These are phyloP conservation scores for Cephalopterus ornatus DNA, from an alignment of 2,113 vertebrate genomes.

Conservation along the genomic window DNA sequence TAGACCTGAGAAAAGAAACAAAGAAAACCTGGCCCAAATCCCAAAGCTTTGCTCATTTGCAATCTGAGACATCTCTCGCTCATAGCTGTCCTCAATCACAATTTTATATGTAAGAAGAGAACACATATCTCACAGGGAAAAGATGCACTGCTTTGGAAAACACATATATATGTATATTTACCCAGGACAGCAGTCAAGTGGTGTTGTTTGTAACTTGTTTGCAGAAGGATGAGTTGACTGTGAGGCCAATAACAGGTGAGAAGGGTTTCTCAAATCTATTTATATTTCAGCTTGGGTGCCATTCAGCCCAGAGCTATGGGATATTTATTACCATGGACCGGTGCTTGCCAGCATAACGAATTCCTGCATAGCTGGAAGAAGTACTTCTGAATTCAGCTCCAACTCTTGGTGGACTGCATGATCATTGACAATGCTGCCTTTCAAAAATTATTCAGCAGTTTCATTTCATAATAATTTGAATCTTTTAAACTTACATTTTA, in stretches of 20 bases:
- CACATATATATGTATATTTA: neutral
- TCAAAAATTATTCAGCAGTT: neutral
- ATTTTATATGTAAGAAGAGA: neutral
- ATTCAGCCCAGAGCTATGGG: neutral
- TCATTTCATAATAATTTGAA: neutral
- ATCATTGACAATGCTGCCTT: neutral
- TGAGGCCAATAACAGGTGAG: neutral
- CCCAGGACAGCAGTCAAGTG: neutral
- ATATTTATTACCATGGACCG: neutral
- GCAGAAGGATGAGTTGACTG: neutral
- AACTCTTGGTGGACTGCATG: neutral
- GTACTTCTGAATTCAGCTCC: neutral
- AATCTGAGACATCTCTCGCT: neutral
- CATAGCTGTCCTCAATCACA: neutral
- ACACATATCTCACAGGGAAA: neutral
- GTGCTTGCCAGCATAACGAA: neutral
- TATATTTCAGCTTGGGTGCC: neutral
- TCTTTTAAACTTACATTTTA: neutral
- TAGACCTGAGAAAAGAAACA: neutral
- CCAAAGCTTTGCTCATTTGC: neutral
- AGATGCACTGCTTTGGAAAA: neutral
- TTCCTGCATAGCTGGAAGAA: neutral
- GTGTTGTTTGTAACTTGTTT: neutral
- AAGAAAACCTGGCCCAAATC: neutral
- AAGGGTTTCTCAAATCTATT: neutral